Evolutionary conservation across 2,888 invertebrate species (phyloP), one percentile per base, ranked within the genome.

Genomic region (Stenotaenia linearis): DNA sequence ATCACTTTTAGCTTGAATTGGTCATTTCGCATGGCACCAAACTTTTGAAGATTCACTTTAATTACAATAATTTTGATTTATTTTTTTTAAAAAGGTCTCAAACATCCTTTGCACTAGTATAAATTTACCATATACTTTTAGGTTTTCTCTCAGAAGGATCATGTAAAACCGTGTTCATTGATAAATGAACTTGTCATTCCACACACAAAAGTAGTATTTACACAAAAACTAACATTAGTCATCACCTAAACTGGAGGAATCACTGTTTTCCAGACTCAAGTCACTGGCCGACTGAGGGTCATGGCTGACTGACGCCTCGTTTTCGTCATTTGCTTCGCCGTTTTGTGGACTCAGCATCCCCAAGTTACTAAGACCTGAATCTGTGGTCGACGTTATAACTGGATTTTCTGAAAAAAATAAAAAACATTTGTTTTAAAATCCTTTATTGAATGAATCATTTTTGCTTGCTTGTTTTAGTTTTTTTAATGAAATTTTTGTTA

Each of bases 341-440:
- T 80, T 80, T 25, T 78, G 79, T 61, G 80, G 79, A 74, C 79
- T 79, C 9, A 79, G 40, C 50, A 79, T 77, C 56, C 75, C 37
- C 45, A 79, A 35, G 30, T 77, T 78, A 18, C 77, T 79, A 5
- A 79, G 37, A 37, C 77, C 50, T 9, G 77, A 77, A 45, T 79
- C 80, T 25, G 80, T 80, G 9, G 80, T 80, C n/a, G 80, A 80
- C 18, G 79, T 80, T 23, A 80, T 80, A 30, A 77, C 80, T 74
- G 79, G 12, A 56, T 79, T 80, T n/a, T 80, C 80, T 79, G 75
- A 61, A 74, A n/a, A 50, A 61, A 61, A 74, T n/a, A 76, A n/a
- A 15, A 76, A 75, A 56, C 4, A 56, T 56, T 56, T 21, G 56
- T n/a, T 6, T 6, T 56, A 56, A n/a, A n/a, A n/a, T n/a, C n/a